Evolutionary conservation across 1,140 invertebrate genomes (phyloP).

Genomic region (Diorhabda carinulata): DNA sequence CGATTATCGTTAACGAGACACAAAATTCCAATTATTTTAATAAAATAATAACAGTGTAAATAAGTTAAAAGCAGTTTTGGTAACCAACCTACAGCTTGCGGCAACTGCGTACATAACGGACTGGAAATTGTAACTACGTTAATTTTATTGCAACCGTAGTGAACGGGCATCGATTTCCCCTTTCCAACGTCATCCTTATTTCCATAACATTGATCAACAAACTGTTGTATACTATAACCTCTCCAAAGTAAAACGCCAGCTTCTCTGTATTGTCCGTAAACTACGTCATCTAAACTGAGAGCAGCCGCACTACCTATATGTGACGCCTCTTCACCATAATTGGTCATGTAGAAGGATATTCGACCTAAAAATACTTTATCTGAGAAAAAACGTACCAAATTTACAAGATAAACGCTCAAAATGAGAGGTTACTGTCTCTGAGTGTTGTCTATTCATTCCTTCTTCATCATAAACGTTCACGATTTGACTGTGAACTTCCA

Average conservation of each 20-base stretch:
- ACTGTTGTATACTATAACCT: slow-evolving; percentile 79
- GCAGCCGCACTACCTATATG: slow-evolving; percentile 92
- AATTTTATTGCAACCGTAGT: slow-evolving; percentile 78
- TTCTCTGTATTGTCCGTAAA: slow-evolving; percentile 96
- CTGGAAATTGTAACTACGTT: slow-evolving; percentile 78
- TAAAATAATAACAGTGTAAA: too few species aligned
- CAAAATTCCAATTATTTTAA: too few species aligned
- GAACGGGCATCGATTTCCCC: slow-evolving; percentile 95
- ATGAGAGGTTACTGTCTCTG: too few species aligned
- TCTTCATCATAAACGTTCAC: too few species aligned
- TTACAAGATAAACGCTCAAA: too few species aligned
- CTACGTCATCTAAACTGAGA: slow-evolving; percentile 72
- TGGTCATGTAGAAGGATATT: slow-evolving; percentile 99
- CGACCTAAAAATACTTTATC: slow-evolving; percentile 48
- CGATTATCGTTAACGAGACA: too few species aligned
- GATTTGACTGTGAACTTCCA: too few species aligned
- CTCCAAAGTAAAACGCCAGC: slow-evolving; percentile 91
- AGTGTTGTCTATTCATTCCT: too few species aligned
- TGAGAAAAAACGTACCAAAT: too few species aligned
- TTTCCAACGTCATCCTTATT: slow-evolving; percentile 81
- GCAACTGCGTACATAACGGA: slow-evolving; percentile 81
- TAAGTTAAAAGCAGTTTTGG: background rate
- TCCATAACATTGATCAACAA: slow-evolving; percentile 96
- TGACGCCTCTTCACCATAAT: slow-evolving; percentile 93
- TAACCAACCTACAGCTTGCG: slow-evolving; percentile 74